Conservation (phyloP, 2,113 vertebrate species). For the Brachionichthys hirsutus region DNA sequence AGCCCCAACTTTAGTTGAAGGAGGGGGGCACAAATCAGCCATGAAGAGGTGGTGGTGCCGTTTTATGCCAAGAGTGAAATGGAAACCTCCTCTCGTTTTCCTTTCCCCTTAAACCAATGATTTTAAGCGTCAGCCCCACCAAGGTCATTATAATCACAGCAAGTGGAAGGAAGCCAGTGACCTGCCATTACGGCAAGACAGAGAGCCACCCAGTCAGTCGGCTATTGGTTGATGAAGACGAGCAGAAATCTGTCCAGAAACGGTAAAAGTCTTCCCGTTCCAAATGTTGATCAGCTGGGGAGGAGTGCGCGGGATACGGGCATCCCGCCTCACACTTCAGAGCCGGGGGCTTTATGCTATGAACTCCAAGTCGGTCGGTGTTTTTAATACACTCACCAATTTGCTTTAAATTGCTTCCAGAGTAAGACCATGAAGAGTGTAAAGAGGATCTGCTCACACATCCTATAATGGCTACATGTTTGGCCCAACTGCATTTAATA, state of each 20-base stretch:
- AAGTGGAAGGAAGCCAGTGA: slow-evolving; percentile 78
- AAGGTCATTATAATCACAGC: slow-evolving; percentile 84
- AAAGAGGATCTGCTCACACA: neutral
- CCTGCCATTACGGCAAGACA: slow-evolving; percentile 76
- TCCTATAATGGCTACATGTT: neutral
- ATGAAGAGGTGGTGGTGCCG: slow-evolving; percentile 51
- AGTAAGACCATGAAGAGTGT: neutral
- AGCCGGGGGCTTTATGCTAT: slow-evolving; percentile 29
- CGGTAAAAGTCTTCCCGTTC: slow-evolving; percentile 60
- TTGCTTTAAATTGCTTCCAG: slow-evolving; percentile 8
- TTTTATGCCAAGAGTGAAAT: slow-evolving; percentile 81
- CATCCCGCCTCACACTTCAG: slow-evolving; percentile 22
- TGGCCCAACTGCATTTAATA: neutral
- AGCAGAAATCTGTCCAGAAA: slow-evolving; percentile 50
- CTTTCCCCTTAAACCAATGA: slow-evolving; percentile 82
- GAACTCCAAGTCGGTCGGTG: slow-evolving; percentile 3
- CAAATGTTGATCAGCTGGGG: slow-evolving; percentile 52
- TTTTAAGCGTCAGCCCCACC: slow-evolving; percentile 79
- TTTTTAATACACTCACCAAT: slow-evolving; percentile 23
- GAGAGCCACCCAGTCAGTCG: slow-evolving; percentile 66
- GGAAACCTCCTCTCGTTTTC: slow-evolving; percentile 82
- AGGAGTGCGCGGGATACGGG: slow-evolving; percentile 23
- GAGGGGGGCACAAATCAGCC: slow-evolving; percentile 1
- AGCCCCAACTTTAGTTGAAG: slow-evolving; percentile 58
- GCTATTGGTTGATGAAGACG: slow-evolving; percentile 48